Percentiles rank a stretch among this genome's conserved stretches.
phyloP scores from a whole-genome alignment of 2,113 vertebrate species.

The Muntiacus muntjak region DNA sequence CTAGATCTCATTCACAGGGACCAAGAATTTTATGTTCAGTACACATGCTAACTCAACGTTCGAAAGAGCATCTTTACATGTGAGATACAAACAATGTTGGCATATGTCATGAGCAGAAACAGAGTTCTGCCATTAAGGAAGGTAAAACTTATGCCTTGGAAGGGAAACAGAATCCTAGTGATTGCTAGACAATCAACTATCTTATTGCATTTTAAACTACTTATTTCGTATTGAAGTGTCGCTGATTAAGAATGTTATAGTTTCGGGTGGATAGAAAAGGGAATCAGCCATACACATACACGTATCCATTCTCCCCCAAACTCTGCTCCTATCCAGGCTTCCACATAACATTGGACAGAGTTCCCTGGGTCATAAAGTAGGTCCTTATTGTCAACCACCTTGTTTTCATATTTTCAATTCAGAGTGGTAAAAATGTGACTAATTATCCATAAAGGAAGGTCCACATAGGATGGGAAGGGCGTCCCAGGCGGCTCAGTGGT shows the following conservation, averaged over 20 bases:
- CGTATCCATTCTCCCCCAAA: neutral
- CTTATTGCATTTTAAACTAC: neutral
- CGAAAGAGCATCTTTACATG: neutral
- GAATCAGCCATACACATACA: neutral
- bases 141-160: neutral
- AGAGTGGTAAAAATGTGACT: neutral
- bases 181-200: neutral
- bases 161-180: neutral
- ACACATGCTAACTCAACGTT: neutral
- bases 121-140: conserved; percentile 40
- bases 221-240: neutral
- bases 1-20: conserved; percentile 16
- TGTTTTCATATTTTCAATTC: neutral
- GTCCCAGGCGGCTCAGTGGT: neutral
- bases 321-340: neutral
- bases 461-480: neutral
- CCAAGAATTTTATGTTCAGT: neutral
- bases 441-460: neutral
- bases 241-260: neutral
- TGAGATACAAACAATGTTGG: neutral
- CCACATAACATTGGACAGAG: neutral
- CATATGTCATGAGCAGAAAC: neutral
- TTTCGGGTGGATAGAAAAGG: neutral
- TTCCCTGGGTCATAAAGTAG: neutral
- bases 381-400: neutral